These are phyloP conservation scores for Cantharis flavilabris DNA, from an alignment of 2,888 invertebrate genomes.

Conservation along the genomic window DNA sequence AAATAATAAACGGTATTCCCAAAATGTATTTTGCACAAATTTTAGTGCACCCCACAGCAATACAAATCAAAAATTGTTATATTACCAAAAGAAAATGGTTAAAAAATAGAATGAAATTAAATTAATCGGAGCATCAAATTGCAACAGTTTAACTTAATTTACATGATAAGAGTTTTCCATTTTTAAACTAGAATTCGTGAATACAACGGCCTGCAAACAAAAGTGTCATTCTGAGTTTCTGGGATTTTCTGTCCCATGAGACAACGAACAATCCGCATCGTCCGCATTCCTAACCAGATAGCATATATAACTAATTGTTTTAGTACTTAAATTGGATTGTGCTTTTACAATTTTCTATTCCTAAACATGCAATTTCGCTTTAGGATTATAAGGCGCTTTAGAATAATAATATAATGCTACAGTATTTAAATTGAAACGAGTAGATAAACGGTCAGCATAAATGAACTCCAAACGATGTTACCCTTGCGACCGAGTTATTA, in stretches of 20 bases:
- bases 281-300: slow-evolving; percentile 35
- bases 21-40: neutral
- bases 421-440: neutral
- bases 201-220: neutral
- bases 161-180: neutral
- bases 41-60: neutral
- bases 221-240: slow-evolving; percentile 35
- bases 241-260: slow-evolving; percentile 32
- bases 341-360: slow-evolving; percentile 24
- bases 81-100: neutral
- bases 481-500: neutral
- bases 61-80: neutral
- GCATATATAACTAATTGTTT: slow-evolving; percentile 32
- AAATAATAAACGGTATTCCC: neutral
- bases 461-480: neutral
- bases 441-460: neutral
- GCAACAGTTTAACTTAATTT: neutral
- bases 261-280: slow-evolving; percentile 28
- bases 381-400: neutral
- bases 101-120: neutral
- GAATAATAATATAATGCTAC: neutral
- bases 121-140: neutral
- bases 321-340: slow-evolving; percentile 26
- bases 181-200: neutral
- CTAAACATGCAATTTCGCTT: slow-evolving; percentile 21